Base-by-base conservation (phyloP, 2,888 invertebrate species). In the Sthenelais limicola region DNA sequence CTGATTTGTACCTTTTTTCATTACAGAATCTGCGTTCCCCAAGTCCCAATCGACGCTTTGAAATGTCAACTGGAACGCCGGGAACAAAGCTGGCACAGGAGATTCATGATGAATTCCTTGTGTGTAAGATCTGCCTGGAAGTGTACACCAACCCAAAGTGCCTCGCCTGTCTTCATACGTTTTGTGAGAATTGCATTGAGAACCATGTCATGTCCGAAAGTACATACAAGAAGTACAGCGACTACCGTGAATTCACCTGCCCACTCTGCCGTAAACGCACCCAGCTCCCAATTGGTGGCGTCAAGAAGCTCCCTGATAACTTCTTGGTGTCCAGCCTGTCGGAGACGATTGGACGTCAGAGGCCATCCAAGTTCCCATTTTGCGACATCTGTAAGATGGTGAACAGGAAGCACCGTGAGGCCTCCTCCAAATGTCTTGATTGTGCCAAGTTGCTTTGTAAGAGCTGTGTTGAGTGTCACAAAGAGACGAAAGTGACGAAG, bases 271-370 rank as follows among this genome's bases (percentile, higher is more conserved):
- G 88, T 58, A 88, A 88, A 78, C 79, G 88, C 47, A 88, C 88
- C 3, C 86, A 87, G 72, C 82, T 88, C 49, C 88, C 88, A 47
- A 80, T 88, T 54, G 88, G 88, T 12, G 88, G 88, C 51, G 88
- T 88, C 24, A 87, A 87, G 80, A 87, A 87, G 78, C 84, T 88
- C 56, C 88, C 88, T 1, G 88, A 88, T 78, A 88, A 88, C 80
- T 88, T 88, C 77, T 81, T 88, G 71, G 86, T 88, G 47, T 85
- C 86, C 68, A 87, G 85, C 78, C 82, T 88, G 32, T 82, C 84
- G 35, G 88, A 88, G 74, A 78, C 86, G 49, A 82, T 87, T 24
- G 82, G 81, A 15, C 78, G 86, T 38, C 86, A 86, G 77, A 81
- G 82, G 30, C 86, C 87, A 5, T 85, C 86, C 69, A 84, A 85